Percentiles rank a stretch among this genome's conserved stretches.
These are phyloP conservation scores for Alethe castanea DNA, from an alignment of 2,113 vertebrate species.

Conservation along the genomic window DNA sequence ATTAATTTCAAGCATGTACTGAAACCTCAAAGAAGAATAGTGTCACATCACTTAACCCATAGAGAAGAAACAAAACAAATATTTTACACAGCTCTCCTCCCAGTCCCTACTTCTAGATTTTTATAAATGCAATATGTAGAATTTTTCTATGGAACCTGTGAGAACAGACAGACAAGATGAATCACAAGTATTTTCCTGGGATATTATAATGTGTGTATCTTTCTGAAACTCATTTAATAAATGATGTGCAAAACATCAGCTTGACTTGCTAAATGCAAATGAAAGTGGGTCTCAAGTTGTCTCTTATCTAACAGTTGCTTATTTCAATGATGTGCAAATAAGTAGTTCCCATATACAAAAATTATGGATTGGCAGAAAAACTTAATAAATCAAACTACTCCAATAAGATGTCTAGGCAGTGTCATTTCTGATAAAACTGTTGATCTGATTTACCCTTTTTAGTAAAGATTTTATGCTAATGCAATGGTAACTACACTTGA, in stretches of 20 bases:
- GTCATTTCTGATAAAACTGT: neutral
- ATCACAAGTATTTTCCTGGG: constrained; percentile 2
- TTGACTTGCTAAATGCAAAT: constrained; percentile 48
- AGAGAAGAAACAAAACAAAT: neutral
- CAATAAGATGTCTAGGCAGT: neutral
- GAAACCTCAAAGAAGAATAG: neutral
- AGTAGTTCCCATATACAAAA: constrained; percentile 4
- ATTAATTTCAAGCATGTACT: neutral
- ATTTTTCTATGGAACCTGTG: neutral
- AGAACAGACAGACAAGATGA: neutral
- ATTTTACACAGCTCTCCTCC: neutral
- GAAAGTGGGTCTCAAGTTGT: constrained; percentile 44
- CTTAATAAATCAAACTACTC: neutral
- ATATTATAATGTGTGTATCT: neutral
- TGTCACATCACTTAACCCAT: neutral
- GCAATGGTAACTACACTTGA: neutral
- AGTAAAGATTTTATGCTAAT: neutral
- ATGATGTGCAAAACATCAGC: constrained; percentile 7
- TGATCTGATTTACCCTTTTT: neutral
- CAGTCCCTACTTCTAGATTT: neutral
- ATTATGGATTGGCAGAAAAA: constrained; percentile 23
- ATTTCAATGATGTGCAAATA: constrained; percentile 28
- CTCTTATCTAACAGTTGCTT: constrained; percentile 39
- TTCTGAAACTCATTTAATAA: constrained; percentile 31
- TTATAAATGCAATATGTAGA: neutral